phyloP scores from a whole-genome alignment of 2,113 vertebrate species.

The Lipotes vexillifer region DNA sequence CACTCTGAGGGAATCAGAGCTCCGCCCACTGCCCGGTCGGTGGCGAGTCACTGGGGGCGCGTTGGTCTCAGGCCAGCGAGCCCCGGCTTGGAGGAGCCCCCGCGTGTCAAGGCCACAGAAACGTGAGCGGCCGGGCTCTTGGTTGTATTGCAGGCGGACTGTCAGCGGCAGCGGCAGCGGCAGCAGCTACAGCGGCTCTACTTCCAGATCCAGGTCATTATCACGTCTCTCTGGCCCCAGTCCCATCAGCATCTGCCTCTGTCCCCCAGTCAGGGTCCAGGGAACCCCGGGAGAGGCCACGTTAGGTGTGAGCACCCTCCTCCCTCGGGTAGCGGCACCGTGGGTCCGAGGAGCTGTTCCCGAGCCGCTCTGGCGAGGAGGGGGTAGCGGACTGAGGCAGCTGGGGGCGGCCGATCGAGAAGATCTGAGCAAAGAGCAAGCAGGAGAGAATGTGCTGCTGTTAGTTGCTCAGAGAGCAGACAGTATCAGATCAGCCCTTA shows the following conservation, averaged over 20 bases:
- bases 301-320: not conserved
- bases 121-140: not conserved
- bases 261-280: not conserved
- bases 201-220: conserved; percentile 89
- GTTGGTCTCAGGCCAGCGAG: not conserved
- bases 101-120: not conserved
- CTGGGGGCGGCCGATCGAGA: fast-evolving
- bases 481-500: too few species aligned
- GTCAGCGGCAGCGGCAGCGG: conserved; percentile 92
- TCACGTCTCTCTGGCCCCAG: conserved; percentile 72
- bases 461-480: not conserved
- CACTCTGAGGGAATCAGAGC: too few species aligned
- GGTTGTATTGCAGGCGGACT: conserved; percentile 84
- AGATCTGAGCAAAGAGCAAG: too few species aligned
- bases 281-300: not conserved
- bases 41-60: not conserved
- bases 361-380: not conserved
- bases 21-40: fast-evolving
- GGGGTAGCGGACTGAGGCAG: fast-evolving
- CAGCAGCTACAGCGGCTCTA: conserved; percentile 95
- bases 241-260: not conserved
- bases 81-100: not conserved
- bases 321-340: not conserved
- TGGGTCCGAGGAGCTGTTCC: not conserved
- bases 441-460: not conserved